Conservation (phyloP, 2,888 invertebrate species). For the Osedax frankpressi region DNA sequence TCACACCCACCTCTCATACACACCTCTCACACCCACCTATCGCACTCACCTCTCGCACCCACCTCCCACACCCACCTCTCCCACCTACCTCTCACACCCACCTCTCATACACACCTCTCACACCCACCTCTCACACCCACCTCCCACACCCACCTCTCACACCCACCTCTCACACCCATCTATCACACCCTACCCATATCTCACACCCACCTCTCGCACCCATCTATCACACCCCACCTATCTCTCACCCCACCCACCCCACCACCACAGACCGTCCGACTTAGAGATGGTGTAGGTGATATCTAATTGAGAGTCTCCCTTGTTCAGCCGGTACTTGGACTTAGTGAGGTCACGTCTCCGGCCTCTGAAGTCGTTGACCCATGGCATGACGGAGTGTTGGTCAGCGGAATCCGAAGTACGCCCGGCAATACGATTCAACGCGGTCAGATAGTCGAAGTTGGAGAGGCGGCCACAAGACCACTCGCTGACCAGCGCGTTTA, state of each 20-base stretch:
- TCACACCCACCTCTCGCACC: too few species aligned
- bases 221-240: too few species aligned
- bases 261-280: conserved; percentile 13
- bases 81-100: too few species aligned
- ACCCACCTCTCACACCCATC: too few species aligned
- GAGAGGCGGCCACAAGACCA: conserved; percentile 77
- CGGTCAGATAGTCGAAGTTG: conserved; percentile 81
- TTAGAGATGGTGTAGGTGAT: conserved; percentile 61
- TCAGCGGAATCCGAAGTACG: conserved; percentile 70
- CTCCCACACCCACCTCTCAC: too few species aligned
- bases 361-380: conserved; percentile 79
- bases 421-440: conserved; percentile 57
- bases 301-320: conserved; percentile 86
- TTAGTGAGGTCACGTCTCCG: conserved; percentile 68
- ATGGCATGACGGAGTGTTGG: conserved; percentile 87
- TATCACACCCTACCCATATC: too few species aligned
- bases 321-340: conserved; percentile 87
- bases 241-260: neutral
- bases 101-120: too few species aligned
- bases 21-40: too few species aligned
- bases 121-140: too few species aligned
- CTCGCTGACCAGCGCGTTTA: neutral
- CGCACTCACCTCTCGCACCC: too few species aligned
- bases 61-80: too few species aligned
- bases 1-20: too few species aligned